These are phyloP conservation scores for Pica pica DNA, from an alignment of 2,113 vertebrate species.

Conservation along the genomic window DNA sequence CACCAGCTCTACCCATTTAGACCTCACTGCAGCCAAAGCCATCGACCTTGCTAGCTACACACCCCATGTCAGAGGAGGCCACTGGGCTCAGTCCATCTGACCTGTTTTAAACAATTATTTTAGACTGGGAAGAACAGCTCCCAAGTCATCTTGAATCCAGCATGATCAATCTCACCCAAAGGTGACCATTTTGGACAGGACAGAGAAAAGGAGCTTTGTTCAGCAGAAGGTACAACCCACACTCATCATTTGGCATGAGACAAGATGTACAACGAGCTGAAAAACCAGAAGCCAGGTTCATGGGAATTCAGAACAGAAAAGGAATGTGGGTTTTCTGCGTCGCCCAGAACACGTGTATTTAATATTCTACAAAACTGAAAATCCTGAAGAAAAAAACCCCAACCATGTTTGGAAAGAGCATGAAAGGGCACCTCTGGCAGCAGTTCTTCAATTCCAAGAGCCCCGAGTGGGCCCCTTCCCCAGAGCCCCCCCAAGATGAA, in stretches of 20 bases:
- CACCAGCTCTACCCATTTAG: not conserved
- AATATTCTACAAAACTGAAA: not conserved
- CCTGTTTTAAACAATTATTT: not conserved
- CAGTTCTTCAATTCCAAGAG: not conserved
- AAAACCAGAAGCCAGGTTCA: not conserved
- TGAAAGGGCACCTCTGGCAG: fast-evolving
- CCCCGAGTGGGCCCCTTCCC: fast-evolving
- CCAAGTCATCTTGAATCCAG: not conserved
- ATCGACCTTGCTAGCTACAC: fast-evolving
- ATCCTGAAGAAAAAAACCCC: not conserved
- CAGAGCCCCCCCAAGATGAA: not conserved
- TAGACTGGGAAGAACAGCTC: not conserved
- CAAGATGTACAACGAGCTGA: not conserved
- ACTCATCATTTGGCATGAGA: not conserved
- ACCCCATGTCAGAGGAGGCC: not conserved
- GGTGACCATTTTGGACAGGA: not conserved
- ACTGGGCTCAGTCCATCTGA: not conserved
- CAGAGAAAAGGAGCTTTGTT: not conserved
- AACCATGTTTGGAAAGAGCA: not conserved
- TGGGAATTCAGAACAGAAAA: not conserved
- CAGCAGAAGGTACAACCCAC: not conserved
- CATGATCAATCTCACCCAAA: not conserved
- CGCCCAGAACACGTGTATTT: not conserved
- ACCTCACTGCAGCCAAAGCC: not conserved
- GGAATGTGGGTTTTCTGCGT: not conserved